Base-by-base conservation (phyloP, 2,797 vertebrate genomes). In the Aldrovandia affinis region DNA sequence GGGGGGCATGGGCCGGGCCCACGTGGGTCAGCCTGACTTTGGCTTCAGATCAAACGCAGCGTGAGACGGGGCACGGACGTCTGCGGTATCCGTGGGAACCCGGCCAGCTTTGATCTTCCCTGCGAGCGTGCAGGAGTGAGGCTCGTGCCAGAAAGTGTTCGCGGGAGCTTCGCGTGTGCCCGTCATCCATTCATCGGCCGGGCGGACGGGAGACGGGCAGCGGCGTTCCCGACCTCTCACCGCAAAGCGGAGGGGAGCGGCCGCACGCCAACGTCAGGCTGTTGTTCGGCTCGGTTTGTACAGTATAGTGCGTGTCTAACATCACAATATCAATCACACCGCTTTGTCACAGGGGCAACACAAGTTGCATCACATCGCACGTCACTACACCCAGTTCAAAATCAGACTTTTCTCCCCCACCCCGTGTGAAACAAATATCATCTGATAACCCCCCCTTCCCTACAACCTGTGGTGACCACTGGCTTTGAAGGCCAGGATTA, bases 31-130 rank as follows among this genome's bases (percentile, higher is more conserved):
- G 89, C 88, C 90, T 89, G 75, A 83, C 91, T 90, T 90, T 96
- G 94, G 94, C 93, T 83, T 47, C n/a, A 88, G 93, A 95, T 96
- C 93, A 94, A 93, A 95, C 90, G 86, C 88, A 8, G 83, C 79
- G 90, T 85, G 89, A 89, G 90, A 90, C n/a, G 90, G 87, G 44
- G 87, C 81, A 85, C 89, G 88, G 91, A 91, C 89, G 65, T 42
- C 54, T 44, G 83, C 83, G 90, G 88, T 86, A 89, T 92, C 88
- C 75, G 88, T 78, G 88, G 92, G 92, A 90, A 81, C 39, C 0
- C 1, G 78, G 92, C 93, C 93, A 93, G 91, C 86, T 84, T 88
- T 80, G 89, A 90, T 89, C 28, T 75, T 83, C 84, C 87, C 30
- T 81, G 82, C 87, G 84, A 86, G 83, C 9, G 14, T 28, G 6